These are phyloP conservation scores for Campoletis raptor DNA, from an alignment of 2,888 invertebrate species.

Conservation along the genomic window DNA sequence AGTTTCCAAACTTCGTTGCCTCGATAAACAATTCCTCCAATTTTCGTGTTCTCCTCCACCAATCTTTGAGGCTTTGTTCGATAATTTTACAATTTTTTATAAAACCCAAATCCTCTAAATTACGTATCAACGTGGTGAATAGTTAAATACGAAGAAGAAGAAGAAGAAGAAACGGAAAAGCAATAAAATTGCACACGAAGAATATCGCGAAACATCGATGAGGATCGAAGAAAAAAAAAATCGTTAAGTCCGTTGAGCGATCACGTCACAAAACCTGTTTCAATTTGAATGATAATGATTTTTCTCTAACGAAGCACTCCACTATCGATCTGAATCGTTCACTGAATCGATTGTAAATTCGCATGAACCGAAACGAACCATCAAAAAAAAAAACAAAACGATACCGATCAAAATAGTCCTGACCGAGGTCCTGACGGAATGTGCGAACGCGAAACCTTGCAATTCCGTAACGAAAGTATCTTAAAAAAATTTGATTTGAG, in stretches of 20 bases:
- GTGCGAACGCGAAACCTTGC: background rate
- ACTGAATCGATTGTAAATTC: background rate
- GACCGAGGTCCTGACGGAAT: background rate
- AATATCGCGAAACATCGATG: background rate
- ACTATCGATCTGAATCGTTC: background rate
- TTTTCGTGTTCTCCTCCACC: conserved; percentile 35
- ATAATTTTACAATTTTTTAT: conserved; percentile 44
- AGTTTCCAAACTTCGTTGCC: conserved; percentile 57
- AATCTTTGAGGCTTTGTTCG: conserved; percentile 39
- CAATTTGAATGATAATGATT: background rate
- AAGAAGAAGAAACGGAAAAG: background rate
- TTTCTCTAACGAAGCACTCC: conserved; percentile 21
- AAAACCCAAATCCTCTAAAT: background rate
- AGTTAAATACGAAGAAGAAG: background rate
- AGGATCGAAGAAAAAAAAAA: background rate
- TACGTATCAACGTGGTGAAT: background rate
- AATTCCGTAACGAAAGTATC: background rate
- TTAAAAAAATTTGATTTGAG: background rate
- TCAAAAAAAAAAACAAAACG: too few relatives aligned
- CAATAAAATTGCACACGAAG: background rate
- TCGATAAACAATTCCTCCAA: conserved; percentile 29
- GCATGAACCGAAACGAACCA: background rate
- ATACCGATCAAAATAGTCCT: background rate
- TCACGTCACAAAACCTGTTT: background rate
- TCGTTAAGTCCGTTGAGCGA: background rate